Percentiles rank a stretch among this genome's conserved stretches.
Conservation (phyloP, 35 echinoderm and acorn worm species). For the Hemicentrotus pulcherrimus region DNA sequence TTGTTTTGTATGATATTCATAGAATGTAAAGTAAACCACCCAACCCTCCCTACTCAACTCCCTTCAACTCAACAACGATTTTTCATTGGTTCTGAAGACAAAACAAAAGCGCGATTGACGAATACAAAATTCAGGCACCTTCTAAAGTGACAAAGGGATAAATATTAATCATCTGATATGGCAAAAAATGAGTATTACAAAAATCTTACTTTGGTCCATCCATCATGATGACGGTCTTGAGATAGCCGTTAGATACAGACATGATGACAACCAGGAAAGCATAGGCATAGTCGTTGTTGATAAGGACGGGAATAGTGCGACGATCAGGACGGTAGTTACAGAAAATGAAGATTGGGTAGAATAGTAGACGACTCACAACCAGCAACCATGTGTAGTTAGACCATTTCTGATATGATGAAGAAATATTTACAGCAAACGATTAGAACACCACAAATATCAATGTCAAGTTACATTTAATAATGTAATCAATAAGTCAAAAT, state of each 20-base stretch:
- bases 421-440: background rate
- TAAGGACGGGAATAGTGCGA: conserved; percentile 71
- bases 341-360: conserved; percentile 89
- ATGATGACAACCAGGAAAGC: conserved; percentile 72
- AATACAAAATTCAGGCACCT: background rate
- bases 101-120: too few relatives aligned
- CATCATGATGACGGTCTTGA: conserved; percentile 92
- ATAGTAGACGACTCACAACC: conserved; percentile 58
- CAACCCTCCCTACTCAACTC: too few relatives aligned
- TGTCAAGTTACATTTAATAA: background rate
- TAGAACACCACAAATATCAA: background rate
- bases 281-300: conserved; percentile 79
- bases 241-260: conserved; percentile 81
- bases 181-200: background rate
- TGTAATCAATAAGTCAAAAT: background rate
- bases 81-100: too few relatives aligned
- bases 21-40: too few relatives aligned
- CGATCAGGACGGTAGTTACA: conserved; percentile 83
- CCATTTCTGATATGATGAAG: conserved; percentile 64
- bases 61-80: too few relatives aligned
- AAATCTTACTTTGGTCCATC: conserved; percentile 89
- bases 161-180: background rate
- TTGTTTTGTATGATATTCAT: too few relatives aligned
- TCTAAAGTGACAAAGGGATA: background rate
- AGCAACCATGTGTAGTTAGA: conserved; percentile 76